Conservation (phyloP, 1,140 invertebrate species). For the Hirudo medicinalis region DNA sequence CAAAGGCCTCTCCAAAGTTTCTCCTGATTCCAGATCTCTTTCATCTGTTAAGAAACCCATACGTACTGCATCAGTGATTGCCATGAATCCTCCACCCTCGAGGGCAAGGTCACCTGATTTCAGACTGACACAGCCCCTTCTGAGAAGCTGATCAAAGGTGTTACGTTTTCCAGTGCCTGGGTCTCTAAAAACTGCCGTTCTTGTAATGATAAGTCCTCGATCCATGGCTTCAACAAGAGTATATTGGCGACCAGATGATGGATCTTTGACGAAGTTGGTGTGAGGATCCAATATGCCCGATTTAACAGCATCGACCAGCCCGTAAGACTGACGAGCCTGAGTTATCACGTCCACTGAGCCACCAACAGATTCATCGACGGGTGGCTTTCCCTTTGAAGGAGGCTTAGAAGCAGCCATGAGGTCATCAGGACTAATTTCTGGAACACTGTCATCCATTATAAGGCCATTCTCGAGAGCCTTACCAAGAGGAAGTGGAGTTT, state of each 20-base stretch:
- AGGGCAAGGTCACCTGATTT: conserved; percentile 13
- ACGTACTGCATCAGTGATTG: conserved; percentile 55
- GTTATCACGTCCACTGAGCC: background rate
- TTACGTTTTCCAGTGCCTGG: conserved; percentile 9
- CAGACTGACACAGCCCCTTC: conserved; percentile 54
- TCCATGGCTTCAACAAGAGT: conserved; percentile 32
- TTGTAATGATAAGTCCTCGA: conserved; percentile 29
- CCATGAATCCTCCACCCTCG: conserved; percentile 47
- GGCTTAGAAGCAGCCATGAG: background rate
- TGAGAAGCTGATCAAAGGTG: conserved; percentile 52
- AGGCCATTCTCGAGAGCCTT: conserved; percentile 11
- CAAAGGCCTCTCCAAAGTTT: background rate
- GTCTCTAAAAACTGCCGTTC: conserved; percentile 38
- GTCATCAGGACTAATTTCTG: background rate
- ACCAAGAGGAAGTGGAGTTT: conserved; percentile 9
- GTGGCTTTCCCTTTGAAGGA: background rate
- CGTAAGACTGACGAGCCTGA: background rate
- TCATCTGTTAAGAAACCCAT: conserved; percentile 19
- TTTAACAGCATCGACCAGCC: conserved; percentile 53
- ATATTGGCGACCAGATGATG: conserved; percentile 52
- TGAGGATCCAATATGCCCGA: conserved; percentile 56
- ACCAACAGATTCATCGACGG: background rate
- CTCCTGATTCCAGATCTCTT: background rate
- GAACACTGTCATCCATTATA: conserved; percentile 6
- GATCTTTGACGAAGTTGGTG: conserved; percentile 57